Evolutionary conservation across 1,140 invertebrate species (phyloP), one percentile per base, ranked within the genome.

Genomic region (Schlechtendalia chinensis): DNA sequence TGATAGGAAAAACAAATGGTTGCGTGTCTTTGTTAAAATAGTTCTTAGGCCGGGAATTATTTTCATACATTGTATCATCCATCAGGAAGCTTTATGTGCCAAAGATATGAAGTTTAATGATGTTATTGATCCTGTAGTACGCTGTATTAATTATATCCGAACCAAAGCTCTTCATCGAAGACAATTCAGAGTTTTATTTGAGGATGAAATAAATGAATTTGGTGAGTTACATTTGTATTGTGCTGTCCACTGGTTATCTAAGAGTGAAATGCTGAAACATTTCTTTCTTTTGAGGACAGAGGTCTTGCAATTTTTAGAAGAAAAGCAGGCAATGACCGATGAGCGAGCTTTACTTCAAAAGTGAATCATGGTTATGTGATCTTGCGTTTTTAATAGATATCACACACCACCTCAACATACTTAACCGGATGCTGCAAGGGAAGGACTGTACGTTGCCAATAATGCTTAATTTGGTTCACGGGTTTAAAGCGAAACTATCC

Each of bases 171-270:
- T 79, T 79, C 27, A 56, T 56, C 75, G 56, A 79, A 79, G 56
- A 56, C 12, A 79, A 39, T 79, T 79, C 56, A 50, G 27, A 1
- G 54, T 79, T 59, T 79, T 79, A 24, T 79, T 79, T 79, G 50
- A 79, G 19, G 75, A 79, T 8, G 75, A 61, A 79, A 32, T 61
- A 0, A 79, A 61, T 79, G 75, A n/a, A 79, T 24, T 59, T 10
- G 75, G 56, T 54, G 56, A 79, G 27, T 59, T 79, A 59, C 75
- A 79, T 56, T 54, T 79, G 75, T 79, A 79, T 79, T 61, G 56
- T 61, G 75, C 56, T 50, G 75, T 79, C 45, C 75, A 27, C 29
- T 79, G 75, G 75, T 61, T 79, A 39, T 79, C 54, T 58, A 22
- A 58, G 54, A 3, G 54, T 58, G 54, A 58, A 58, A 22, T 58